Percentiles rank a stretch among this genome's conserved stretches.
phyloP scores from a whole-genome alignment of 2,113 vertebrate genomes.

The Oenanthe oenanthe region DNA sequence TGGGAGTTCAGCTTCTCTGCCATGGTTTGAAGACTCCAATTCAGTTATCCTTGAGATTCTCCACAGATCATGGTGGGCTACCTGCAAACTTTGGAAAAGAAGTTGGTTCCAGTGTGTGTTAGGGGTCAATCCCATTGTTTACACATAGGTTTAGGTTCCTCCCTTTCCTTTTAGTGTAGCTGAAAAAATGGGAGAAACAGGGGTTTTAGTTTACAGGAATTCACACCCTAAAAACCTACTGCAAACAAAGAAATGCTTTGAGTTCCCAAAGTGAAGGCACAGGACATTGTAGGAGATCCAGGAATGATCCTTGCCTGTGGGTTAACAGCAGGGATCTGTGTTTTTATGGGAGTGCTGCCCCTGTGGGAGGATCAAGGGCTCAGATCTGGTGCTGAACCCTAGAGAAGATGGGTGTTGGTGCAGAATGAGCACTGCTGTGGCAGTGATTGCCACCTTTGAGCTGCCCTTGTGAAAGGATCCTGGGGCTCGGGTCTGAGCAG shows the following conservation, averaged over 20 bases:
- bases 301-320: neutral
- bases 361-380: neutral
- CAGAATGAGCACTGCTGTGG: too few relatives aligned
- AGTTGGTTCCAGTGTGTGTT: neutral
- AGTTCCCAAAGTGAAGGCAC: fast-evolving
- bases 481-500: too few relatives aligned
- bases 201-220: neutral
- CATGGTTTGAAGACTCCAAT: neutral
- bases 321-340: neutral
- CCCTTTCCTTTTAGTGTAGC: neutral
- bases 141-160: neutral
- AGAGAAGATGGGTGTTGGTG: fast-evolving
- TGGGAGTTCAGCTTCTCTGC: neutral
- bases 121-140: neutral
- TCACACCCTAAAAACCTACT: neutral
- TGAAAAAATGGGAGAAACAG: neutral
- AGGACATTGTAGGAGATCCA: fast-evolving
- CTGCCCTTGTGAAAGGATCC: too few relatives aligned
- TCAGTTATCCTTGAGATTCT: neutral
- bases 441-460: fast-evolving
- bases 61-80: neutral
- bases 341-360: neutral
- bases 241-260: neutral
- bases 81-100: neutral
- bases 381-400: neutral